Conservation (phyloP, 2,113 vertebrate species). For the Cyprinodon brontotheroides region DNA sequence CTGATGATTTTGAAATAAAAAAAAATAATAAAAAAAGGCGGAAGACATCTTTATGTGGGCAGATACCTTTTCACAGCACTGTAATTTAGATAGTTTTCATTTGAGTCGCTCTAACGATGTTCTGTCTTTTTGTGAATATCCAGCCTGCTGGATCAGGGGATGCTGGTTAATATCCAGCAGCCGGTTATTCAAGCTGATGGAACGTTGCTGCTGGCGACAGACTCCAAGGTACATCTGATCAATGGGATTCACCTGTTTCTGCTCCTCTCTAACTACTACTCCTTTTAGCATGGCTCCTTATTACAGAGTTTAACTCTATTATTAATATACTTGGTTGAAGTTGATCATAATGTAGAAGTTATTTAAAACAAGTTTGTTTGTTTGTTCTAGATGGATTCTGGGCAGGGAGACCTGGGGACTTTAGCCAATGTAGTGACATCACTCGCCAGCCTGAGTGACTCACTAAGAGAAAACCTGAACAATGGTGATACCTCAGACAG, state of each 20-base stretch:
- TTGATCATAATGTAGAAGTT: not conserved
- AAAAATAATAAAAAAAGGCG: too few relatives aligned
- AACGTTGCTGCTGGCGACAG: slow-evolving; percentile 89
- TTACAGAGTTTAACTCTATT: not conserved
- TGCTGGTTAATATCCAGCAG: slow-evolving; percentile 98
- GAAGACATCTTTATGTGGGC: too few relatives aligned
- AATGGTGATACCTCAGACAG: slow-evolving; percentile 89
- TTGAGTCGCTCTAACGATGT: slow-evolving; percentile 15
- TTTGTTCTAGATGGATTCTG: slow-evolving; percentile 85
- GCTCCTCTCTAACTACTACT: not conserved
- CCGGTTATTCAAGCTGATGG: slow-evolving; percentile 94
- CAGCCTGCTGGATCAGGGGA: slow-evolving; percentile 93
- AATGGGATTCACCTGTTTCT: not conserved
- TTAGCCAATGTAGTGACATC: slow-evolving; percentile 97
- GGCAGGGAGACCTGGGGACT: slow-evolving; percentile 93
- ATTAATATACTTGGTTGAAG: not conserved
- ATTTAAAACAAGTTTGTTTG: slow-evolving; percentile 14
- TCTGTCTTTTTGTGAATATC: slow-evolving; percentile 80
- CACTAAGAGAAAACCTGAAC: slow-evolving; percentile 86
- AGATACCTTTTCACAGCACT: too few relatives aligned
- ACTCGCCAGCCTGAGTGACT: slow-evolving; percentile 89
- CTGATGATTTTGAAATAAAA: too few relatives aligned
- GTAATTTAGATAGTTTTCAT: too few relatives aligned
- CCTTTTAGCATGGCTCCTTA: not conserved
- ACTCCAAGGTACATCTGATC: slow-evolving; percentile 85